Evolutionary conservation across 2,113 vertebrate species (phyloP).

Genomic region (Terrapene triunguis): DNA sequence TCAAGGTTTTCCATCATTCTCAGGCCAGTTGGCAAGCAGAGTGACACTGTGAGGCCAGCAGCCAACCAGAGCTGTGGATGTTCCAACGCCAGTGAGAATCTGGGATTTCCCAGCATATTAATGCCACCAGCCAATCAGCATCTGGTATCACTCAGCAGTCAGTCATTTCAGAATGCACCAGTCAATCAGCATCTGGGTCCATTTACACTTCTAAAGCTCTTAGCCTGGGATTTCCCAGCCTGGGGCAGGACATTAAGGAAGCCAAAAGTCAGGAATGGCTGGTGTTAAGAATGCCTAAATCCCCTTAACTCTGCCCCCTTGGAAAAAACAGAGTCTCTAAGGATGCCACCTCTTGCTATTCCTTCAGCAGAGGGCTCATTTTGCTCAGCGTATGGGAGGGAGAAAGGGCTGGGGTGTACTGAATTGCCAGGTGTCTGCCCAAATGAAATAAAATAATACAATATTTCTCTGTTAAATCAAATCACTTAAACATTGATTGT

Average conservation of each 20-base stretch:
- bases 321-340: neutral
- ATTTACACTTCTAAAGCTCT: neutral
- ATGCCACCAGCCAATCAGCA: neutral
- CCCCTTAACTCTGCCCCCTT: neutral
- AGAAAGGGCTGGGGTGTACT: neutral
- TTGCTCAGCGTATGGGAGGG: neutral
- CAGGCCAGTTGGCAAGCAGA: neutral
- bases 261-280: neutral
- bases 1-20: neutral
- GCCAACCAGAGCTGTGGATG: neutral
- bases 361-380: neutral
- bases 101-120: neutral
- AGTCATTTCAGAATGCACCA: no score
- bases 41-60: neutral
- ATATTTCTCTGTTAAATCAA: neutral
- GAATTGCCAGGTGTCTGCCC: neutral
- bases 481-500: neutral
- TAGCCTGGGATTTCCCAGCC: neutral
- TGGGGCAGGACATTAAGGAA: neutral
- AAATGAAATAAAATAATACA: neutral
- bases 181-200: neutral
- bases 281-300: neutral
- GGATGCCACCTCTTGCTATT: neutral
- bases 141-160: fast-evolving
- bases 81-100: neutral